These are phyloP conservation scores for Bungarus multicinctus DNA, from an alignment of 2,113 vertebrate genomes.

Conservation along the genomic window DNA sequence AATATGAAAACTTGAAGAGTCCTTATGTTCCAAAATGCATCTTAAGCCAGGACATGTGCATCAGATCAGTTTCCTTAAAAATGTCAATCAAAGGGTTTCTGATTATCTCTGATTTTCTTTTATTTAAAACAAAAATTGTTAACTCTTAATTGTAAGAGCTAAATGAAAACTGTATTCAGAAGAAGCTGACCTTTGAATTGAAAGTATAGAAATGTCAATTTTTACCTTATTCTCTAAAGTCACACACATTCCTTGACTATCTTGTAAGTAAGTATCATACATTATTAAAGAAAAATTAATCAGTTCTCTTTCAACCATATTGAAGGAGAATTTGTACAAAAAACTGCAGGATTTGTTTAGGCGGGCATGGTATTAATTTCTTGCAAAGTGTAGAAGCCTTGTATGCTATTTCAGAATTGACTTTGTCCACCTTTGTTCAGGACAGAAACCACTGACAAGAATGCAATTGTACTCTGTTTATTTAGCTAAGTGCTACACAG, in stretches of 20 bases:
- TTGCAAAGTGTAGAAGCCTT: background rate
- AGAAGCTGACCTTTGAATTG: background rate
- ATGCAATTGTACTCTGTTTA: slow-evolving; percentile 9
- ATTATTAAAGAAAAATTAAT: background rate
- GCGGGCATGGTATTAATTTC: background rate
- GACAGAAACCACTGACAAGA: slow-evolving; percentile 12
- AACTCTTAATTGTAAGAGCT: background rate
- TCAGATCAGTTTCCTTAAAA: background rate
- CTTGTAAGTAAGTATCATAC: background rate
- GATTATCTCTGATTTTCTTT: background rate
- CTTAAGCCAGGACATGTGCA: background rate
- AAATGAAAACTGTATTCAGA: background rate
- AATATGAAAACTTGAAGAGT: background rate
- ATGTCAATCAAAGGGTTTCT: background rate
- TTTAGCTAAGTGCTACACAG: background rate
- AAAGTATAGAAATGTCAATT: background rate
- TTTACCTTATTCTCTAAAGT: background rate
- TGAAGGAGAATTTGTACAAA: background rate
- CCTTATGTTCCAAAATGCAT: background rate
- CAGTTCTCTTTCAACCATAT: background rate
- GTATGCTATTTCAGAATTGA: slow-evolving; percentile 11
- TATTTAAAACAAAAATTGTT: background rate
- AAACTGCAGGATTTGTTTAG: background rate
- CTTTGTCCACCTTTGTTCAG: slow-evolving; percentile 20
- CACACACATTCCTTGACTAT: background rate